Evolutionary conservation across 2,797 vertebrate species (phyloP), one percentile per base, ranked within the genome.

Genomic region (Lacerta bilineata): DNA sequence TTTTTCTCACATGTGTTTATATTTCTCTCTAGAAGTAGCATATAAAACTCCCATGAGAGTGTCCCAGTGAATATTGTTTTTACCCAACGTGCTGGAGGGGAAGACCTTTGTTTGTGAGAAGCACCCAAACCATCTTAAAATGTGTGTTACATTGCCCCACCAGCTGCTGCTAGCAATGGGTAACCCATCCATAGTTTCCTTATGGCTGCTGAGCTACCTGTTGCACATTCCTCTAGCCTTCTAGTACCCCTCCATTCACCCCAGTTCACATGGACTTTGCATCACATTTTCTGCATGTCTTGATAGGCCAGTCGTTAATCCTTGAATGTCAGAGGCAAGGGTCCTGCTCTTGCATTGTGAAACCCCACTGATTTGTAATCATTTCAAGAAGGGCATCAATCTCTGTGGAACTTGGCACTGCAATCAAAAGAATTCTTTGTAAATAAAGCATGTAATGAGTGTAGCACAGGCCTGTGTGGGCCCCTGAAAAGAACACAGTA

Each of bases 371-470:
- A 11, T 84, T 72, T 66, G 84, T 20, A 80, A 55, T 79, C 46
- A 27, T 87, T 85, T 72, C 2, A 36, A 69, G 91, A 64, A 81
- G 0, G 0, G 46, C 83, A 29, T 71, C 55, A 0, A 2, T 75
- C 90, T 20, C 0, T 0, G 0, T 0, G 4, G 77, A 83, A 69
- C 80, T 76, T 69, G 85, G 86, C 74, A 0, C 0, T 55, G 2
- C 86, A 76, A 69, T 93, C 91, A 80, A 92, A 93, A 93, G 83
- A 29, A 83, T 81, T 87, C 93, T 87, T 92, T 93, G 91, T 93
- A 2, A 83, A 33, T 76, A 33, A 82, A 87, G 79, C 92, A 41
- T 75, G 85, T 66, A 74, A 36, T 2, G 0, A 59, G 59, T 11
- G 83, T 80, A 6, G 89, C 68, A 0, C 23, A 6, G 77, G 41